These are phyloP conservation scores for Oreocharis arfaki DNA, from an alignment of 2,113 vertebrate genomes.

Conservation along the genomic window DNA sequence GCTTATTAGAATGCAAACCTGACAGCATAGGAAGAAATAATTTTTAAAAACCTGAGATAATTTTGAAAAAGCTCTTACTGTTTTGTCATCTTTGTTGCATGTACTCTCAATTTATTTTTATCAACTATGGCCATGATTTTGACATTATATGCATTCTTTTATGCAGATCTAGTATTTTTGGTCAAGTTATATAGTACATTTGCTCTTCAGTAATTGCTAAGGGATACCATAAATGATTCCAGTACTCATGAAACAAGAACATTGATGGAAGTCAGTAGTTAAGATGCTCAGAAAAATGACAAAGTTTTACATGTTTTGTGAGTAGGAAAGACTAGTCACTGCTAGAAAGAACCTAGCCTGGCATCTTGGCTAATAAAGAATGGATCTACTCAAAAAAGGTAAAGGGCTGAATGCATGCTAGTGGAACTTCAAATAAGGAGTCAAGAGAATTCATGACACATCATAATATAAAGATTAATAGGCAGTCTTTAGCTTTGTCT, in stretches of 20 bases:
- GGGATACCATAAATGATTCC: background rate
- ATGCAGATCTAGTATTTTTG: background rate
- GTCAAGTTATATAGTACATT: background rate
- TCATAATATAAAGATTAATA: background rate
- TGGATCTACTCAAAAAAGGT: background rate
- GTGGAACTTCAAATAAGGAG: background rate
- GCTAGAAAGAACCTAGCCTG: background rate
- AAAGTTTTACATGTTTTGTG: background rate
- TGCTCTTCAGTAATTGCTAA: background rate
- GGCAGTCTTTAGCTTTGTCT: background rate
- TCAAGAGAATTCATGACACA: background rate
- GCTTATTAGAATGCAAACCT: background rate
- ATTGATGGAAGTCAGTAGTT: background rate
- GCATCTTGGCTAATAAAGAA: background rate
- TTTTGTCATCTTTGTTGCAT: background rate
- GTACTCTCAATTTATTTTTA: background rate
- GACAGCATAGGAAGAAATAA: background rate
- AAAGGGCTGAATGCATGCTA: background rate
- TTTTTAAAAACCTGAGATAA: background rate
- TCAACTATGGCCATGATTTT: background rate
- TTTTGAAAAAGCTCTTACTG: background rate
- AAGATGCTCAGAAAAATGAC: background rate
- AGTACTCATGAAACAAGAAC: background rate
- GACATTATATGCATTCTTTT: background rate
- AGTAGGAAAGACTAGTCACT: background rate